Conservation (phyloP, 2,113 vertebrate species). For the Morone saxatilis region DNA sequence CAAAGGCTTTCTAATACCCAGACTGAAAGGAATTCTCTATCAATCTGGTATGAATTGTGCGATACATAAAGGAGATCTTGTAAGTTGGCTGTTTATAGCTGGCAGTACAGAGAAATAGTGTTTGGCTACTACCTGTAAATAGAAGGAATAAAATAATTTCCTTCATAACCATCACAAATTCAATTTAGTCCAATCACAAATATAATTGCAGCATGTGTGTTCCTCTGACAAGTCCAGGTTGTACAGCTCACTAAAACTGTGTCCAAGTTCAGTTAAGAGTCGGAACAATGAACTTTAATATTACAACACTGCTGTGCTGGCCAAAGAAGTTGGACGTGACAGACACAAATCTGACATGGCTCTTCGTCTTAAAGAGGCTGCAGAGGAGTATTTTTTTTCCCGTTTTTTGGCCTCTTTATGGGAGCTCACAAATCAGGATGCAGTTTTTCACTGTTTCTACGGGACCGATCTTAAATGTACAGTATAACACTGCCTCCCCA, state of each 20-base stretch:
- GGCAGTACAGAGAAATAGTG: slow-evolving; percentile 3
- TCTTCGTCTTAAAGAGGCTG: slow-evolving; percentile 25
- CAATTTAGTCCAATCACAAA: not conserved
- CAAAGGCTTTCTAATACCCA: slow-evolving; percentile 64
- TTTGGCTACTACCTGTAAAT: slow-evolving; percentile 39
- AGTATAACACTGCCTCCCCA: not conserved
- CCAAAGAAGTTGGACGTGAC: slow-evolving; percentile 21
- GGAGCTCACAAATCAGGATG: slow-evolving; percentile 55
- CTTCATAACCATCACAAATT: not conserved
- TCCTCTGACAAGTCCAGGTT: slow-evolving; percentile 24
- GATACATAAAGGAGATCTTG: slow-evolving; percentile 36
- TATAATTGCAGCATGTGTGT: not conserved
- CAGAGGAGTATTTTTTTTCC: slow-evolving; percentile 33
- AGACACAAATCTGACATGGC: slow-evolving; percentile 36
- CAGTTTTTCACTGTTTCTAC: slow-evolving; percentile 9
- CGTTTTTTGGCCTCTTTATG: slow-evolving; percentile 27
- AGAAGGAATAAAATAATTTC: slow-evolving; percentile 1
- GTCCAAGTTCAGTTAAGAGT: slow-evolving; percentile 26
- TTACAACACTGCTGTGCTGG: slow-evolving; percentile 12
- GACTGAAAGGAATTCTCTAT: slow-evolving; percentile 63
- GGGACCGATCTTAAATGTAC: slow-evolving; percentile 3
- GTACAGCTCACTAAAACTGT: slow-evolving; percentile 22
- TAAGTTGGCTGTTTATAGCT: slow-evolving; percentile 27
- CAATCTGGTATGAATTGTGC: slow-evolving; percentile 66
- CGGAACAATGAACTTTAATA: slow-evolving; percentile 15